phyloP scores from a whole-genome alignment of 1,140 invertebrate species.

The Conus betulinus region DNA sequence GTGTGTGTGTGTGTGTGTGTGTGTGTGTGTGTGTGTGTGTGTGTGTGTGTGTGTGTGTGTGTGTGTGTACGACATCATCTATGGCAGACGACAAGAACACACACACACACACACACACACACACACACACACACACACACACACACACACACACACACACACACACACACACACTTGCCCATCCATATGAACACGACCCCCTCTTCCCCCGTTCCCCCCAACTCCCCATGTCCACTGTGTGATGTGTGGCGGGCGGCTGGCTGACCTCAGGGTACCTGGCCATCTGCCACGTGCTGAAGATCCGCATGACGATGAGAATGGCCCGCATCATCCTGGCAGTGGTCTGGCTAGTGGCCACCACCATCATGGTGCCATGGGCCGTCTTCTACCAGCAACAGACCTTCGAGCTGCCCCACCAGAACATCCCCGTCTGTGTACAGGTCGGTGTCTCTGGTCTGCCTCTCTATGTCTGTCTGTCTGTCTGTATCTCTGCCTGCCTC shows the following conservation, averaged over 20 bases:
- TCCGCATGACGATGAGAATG: conserved; percentile 90
- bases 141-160: too few relatives aligned
- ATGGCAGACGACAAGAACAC: too few relatives aligned
- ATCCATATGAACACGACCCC: too few relatives aligned
- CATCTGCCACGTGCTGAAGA: conserved; percentile 95
- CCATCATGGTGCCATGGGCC: conserved; percentile 91
- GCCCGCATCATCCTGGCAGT: conserved; percentile 92
- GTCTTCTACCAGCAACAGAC: conserved; percentile 85
- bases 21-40: too few relatives aligned
- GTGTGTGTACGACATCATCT: too few relatives aligned
- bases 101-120: too few relatives aligned
- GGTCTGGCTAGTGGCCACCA: conserved; percentile 92
- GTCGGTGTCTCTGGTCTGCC: conserved; percentile 4
- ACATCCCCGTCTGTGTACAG: conserved; percentile 54
- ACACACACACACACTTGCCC: too few relatives aligned
- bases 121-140: too few relatives aligned
- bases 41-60: too few relatives aligned
- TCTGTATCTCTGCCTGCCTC: neutral
- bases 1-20: too few relatives aligned
- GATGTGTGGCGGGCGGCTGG: neutral
- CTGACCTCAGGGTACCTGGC: conserved; percentile 90
- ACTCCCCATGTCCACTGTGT: too few relatives aligned
- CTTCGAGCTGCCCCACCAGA: conserved; percentile 35
- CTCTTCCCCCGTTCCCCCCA: too few relatives aligned
- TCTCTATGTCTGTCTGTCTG: neutral